Percentiles rank a stretch among this genome's conserved stretches.
These are phyloP conservation scores for Simalia tracyae DNA, from an alignment of 2,797 vertebrate species.

Conservation along the genomic window DNA sequence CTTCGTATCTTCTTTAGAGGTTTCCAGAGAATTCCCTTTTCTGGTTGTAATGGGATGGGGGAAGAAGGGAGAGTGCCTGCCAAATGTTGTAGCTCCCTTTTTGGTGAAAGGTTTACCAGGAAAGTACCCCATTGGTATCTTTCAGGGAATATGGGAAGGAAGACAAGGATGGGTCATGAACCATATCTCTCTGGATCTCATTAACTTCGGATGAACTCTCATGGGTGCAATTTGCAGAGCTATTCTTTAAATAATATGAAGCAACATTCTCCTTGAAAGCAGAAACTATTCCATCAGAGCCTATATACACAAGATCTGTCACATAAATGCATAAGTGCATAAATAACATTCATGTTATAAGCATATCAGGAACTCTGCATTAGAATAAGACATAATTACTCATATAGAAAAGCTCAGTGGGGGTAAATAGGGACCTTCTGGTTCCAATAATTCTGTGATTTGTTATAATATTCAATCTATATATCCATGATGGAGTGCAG, in stretches of 20 bases:
- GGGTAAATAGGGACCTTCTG: not conserved
- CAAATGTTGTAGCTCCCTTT: not conserved
- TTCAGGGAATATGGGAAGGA: not conserved
- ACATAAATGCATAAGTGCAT: not conserved
- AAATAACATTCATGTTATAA: not conserved
- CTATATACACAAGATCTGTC: not conserved
- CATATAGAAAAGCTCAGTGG: not conserved
- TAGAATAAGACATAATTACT: not conserved
- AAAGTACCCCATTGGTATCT: not conserved
- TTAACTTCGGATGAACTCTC: slow-evolving; percentile 2
- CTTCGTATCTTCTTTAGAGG: slow-evolving; percentile 13
- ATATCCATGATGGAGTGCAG: not conserved
- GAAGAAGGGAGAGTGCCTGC: not conserved
- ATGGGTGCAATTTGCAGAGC: not conserved
- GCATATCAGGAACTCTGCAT: not conserved
- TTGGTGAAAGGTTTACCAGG: not conserved
- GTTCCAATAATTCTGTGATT: not conserved
- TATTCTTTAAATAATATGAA: not conserved
- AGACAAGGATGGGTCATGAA: not conserved
- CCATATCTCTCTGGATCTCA: not conserved
- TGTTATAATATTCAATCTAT: not conserved
- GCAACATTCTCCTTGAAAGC: not conserved
- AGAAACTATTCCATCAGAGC: not conserved
- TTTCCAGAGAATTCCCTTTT: slow-evolving; percentile 32
- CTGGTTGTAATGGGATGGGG: slow-evolving; percentile 16